These are phyloP conservation scores for Epizoanthus illoricatus DNA, from an alignment of 92 coral and sea anemone species.

Conservation along the genomic window DNA sequence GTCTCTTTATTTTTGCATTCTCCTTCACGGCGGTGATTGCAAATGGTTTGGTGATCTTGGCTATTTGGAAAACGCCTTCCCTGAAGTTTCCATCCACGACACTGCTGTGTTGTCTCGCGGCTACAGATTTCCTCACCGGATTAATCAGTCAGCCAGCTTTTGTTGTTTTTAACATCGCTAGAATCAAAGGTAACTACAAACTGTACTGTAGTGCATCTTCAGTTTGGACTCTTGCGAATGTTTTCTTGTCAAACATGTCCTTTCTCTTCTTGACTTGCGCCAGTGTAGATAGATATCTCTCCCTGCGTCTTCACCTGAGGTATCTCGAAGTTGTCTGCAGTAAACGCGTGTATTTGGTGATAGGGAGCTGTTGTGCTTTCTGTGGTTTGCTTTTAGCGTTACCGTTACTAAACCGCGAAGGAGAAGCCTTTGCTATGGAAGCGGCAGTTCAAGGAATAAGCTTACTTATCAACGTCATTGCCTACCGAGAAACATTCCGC, in stretches of 20 bases:
- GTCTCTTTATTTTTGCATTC: conserved; percentile 17
- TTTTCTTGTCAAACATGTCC: conserved; percentile 33
- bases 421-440: conserved; percentile 23
- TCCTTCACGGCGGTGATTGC: conserved; percentile 30
- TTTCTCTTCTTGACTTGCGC: conserved; percentile 33
- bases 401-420: conserved; percentile 9
- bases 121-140: conserved; percentile 34
- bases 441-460: conserved; percentile 26
- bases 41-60: conserved; percentile 26
- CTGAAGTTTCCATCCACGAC: conserved; percentile 15
- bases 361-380: conserved; percentile 15
- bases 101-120: conserved; percentile 27
- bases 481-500: conserved; percentile 36
- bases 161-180: conserved; percentile 31
- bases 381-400: background rate
- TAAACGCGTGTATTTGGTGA: conserved; percentile 12
- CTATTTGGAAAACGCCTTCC: conserved; percentile 26
- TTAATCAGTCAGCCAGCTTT: conserved; percentile 34
- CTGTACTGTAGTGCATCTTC: conserved; percentile 22
- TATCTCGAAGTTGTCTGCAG: conserved; percentile 23
- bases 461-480: conserved; percentile 18
- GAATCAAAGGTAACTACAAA: conserved; percentile 24
- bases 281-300: conserved; percentile 32
- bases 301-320: conserved; percentile 20
- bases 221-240: conserved; percentile 35